These are phyloP conservation scores for Ennomos quercinarius DNA, from an alignment of 2,888 invertebrate species.

Conservation along the genomic window DNA sequence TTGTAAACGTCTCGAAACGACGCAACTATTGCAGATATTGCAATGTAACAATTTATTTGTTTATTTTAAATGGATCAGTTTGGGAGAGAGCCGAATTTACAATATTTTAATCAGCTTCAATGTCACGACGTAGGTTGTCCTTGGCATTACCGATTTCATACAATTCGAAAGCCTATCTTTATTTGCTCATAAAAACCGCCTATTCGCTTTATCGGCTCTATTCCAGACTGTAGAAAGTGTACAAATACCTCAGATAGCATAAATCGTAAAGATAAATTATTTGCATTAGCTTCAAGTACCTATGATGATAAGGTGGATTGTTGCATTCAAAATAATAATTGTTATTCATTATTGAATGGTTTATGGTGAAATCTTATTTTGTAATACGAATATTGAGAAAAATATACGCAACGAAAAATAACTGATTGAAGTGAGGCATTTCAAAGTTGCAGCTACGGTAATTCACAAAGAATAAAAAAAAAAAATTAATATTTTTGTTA, in stretches of 20 bases:
- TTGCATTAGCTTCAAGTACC: constrained; percentile 23
- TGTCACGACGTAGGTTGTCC: background rate
- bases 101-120: background rate
- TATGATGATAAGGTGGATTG: constrained; percentile 12
- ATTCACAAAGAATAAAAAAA: constrained; percentile 1
- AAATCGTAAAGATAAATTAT: constrained; percentile 24
- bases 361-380: constrained; percentile 5
- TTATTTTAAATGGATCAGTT: constrained; percentile 14
- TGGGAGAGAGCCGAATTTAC: constrained; percentile 19
- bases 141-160: constrained; percentile 3
- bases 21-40: constrained; percentile 4
- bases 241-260: constrained; percentile 33
- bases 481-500: constrained; percentile 7
- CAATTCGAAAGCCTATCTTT: constrained; percentile 3
- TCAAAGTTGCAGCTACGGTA: constrained; percentile 16
- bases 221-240: constrained; percentile 22
- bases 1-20: background rate
- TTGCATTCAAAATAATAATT: constrained; percentile 9
- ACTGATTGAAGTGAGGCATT: background rate
- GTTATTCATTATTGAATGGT: background rate
- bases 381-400: background rate
- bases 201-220: constrained; percentile 28
- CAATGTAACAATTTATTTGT: constrained; percentile 2
- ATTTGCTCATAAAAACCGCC: constrained; percentile 37
- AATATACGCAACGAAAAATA: background rate